Evolutionary conservation across 1,140 invertebrate species (phyloP), one percentile per base, ranked within the genome.

Genomic region (Agraylea sexmaculata): DNA sequence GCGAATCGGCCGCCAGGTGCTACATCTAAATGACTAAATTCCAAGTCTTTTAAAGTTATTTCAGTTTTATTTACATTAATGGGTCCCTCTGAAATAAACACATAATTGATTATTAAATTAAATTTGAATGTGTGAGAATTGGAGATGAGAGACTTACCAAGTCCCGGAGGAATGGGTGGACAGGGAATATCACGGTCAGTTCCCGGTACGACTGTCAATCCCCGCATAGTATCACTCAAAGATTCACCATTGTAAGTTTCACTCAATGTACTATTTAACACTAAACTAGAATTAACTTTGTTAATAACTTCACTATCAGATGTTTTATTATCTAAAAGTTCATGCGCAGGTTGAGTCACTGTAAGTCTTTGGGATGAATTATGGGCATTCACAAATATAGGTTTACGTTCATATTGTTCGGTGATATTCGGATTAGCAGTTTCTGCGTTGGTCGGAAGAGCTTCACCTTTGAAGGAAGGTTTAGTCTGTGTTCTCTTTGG

Each of bases 1-100:
- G 64, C 62, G 60, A 78, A 89, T 34, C 71, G 66, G 2, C 90
- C 90, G 5, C 89, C 90, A 15, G 66, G 49, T 23, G 57, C 55
- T 4, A 68, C 53, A 37, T 65, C 62, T 7, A 63, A 57, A 40
- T 56, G 66, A 28, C 52, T 59, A 38, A 54, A 59, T 42, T 68
- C 62, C 25, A 68, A 53, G 23, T 40, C 51, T 16, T 61, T 59
- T 16, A 68, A 40, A 32, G 61, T 52, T 34, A 68, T 43, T 28
- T 66, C 62, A 7, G 62, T 62, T 46, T 60, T 60, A 38, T 68
- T 66, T 2, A 63, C 60, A 34, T 51, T 35, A 29, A 66, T 51
- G 20, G 61, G 63, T 48, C 64, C 63, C 19, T 37, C 47, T 49
- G 16, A 13, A 41, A 41, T 5, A 20, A 5, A 37, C 18, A 34